These are phyloP conservation scores for Hyperopisus bebe DNA, from an alignment of 2,113 vertebrate genomes.

Conservation along the genomic window DNA sequence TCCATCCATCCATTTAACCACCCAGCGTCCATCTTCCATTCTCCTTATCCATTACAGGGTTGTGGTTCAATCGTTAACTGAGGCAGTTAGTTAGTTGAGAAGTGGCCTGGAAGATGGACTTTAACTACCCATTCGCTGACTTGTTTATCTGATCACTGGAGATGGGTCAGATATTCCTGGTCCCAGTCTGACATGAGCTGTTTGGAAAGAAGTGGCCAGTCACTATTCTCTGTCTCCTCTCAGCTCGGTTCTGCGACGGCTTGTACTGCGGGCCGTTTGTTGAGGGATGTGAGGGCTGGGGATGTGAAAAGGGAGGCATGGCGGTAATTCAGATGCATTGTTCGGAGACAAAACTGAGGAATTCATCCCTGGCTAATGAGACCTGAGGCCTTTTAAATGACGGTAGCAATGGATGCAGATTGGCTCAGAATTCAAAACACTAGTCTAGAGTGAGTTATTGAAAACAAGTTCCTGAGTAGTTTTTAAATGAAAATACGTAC, in stretches of 20 bases:
- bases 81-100: slow-evolving; percentile 45
- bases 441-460: not conserved
- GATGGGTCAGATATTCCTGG: not conserved
- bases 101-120: slow-evolving; percentile 35
- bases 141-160: slow-evolving; percentile 13
- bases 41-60: not conserved
- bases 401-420: not conserved
- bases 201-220: not conserved
- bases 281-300: not conserved
- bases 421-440: not conserved
- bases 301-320: not conserved
- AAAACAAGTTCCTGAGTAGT: not conserved
- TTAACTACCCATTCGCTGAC: slow-evolving; percentile 29
- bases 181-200: slow-evolving; percentile 1
- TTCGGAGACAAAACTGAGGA: slow-evolving; percentile 3
- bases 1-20: no score
- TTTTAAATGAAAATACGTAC: not conserved
- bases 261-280: not conserved
- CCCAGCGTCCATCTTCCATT: not conserved
- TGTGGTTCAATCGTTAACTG: slow-evolving; percentile 36
- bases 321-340: not conserved
- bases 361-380: not conserved
- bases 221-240: not conserved
- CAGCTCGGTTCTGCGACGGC: not conserved
- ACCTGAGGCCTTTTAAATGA: not conserved